A percentile compares a stretch with the other conserved stretches of the same genome.
Conservation (phyloP, 2,113 vertebrate species). For the Garra rufa region DNA sequence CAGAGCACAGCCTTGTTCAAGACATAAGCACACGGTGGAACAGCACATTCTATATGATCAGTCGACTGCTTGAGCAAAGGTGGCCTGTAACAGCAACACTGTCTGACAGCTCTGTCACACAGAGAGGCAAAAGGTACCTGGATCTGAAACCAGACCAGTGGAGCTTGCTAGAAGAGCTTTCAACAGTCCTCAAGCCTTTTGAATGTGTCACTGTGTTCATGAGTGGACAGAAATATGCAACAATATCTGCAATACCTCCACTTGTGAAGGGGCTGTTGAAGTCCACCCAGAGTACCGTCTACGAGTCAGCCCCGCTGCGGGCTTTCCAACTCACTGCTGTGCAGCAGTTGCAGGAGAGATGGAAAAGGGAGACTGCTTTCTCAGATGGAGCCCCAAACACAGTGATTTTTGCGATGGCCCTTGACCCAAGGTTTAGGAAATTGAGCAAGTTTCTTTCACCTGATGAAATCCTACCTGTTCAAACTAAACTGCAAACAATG, state of each 20-base stretch:
- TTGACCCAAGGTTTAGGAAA: slow-evolving; percentile 53
- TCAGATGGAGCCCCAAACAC: slow-evolving; percentile 24
- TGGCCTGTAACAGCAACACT: not conserved
- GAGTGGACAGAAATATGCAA: slow-evolving; percentile 46
- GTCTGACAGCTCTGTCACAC: slow-evolving; percentile 47
- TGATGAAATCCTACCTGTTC: slow-evolving; percentile 31
- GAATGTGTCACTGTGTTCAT: slow-evolving; percentile 51
- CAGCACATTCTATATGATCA: too few species aligned
- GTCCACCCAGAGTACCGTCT: slow-evolving; percentile 38
- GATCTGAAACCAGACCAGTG: slow-evolving; percentile 50
- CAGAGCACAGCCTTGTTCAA: too few species aligned
- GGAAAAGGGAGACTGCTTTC: slow-evolving; percentile 44
- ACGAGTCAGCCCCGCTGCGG: slow-evolving; percentile 23
- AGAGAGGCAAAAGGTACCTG: slow-evolving; percentile 42
- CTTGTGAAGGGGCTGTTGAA: slow-evolving; percentile 53
- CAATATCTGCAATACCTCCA: slow-evolving; percentile 48
- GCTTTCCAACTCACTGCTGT: slow-evolving; percentile 35
- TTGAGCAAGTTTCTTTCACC: slow-evolving; percentile 42
- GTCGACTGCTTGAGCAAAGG: too few species aligned
- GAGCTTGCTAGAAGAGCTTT: slow-evolving; percentile 46
- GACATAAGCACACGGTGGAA: too few species aligned
- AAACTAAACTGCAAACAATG: too few species aligned
- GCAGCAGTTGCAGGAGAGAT: slow-evolving; percentile 28
- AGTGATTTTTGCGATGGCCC: slow-evolving; percentile 29
- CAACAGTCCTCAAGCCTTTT: slow-evolving; percentile 41